Base-by-base conservation (phyloP, 2,113 vertebrate species). In the Hyla sarda region DNA sequence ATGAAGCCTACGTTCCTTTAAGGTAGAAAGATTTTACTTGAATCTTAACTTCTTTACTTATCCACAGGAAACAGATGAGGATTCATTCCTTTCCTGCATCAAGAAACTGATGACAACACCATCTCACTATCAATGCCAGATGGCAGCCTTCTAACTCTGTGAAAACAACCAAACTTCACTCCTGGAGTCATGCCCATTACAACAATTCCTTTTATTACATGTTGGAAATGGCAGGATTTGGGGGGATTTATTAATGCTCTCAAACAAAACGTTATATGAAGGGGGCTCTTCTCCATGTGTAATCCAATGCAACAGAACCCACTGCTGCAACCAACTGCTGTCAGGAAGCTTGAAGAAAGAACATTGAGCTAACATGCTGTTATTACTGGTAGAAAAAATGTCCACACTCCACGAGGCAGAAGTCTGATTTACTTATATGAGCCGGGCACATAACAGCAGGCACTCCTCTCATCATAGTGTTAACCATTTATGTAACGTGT, bases 41-140 rank as follows among this genome's bases (percentile, higher is more conserved):
- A 96, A 96, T 96, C 94, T 95, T 95, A 95, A 93, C 92, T 95
- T 30, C 93, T 94, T 94, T 92, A 93, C 96, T 96, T 98, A 99
- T 99, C 97, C 97, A 95, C 97, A 98, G 97, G 97, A 99, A 99
- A 98, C 97, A 99, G 97, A 98, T 96, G 96, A 96, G 95, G 94
- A 96, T 96, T 95, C 91, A 95, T 95, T 96, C 94, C 94, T 96
- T 98, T 97, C 97, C 96, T 96, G 96, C 96, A 95, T 96, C 94
- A 94, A 94, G 93, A 96, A 97, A 97, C 93, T 95, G 96, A 96
- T 97, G 96, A 97, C 97, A 97, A 95, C 91, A 88, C 92, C 92
- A 93, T 95, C 95, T 96, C 95, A 94, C 95, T 96, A 95, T 96
- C 95, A 95, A 90, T 94, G 93, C 94, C 95, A 96, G 94, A 95